These are phyloP conservation scores for Trichopoda pennipes DNA, from an alignment of 2,888 invertebrate genomes.

Conservation along the genomic window DNA sequence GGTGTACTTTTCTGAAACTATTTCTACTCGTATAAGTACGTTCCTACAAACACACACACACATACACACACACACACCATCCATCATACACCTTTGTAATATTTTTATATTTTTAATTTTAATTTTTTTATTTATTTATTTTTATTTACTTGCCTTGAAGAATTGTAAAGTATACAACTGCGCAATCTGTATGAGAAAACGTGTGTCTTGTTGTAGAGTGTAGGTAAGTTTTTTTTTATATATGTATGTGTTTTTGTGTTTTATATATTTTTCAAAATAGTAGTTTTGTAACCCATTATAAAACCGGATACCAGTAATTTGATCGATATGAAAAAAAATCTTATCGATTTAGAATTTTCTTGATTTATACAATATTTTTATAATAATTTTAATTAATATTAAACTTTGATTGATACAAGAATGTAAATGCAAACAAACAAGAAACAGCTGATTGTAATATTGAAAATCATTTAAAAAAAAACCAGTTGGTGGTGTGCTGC, in stretches of 20 bases:
- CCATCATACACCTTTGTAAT: conserved; percentile 12
- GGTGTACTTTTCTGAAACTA: not conserved
- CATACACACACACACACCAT: not conserved
- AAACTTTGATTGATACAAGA: too few relatives aligned
- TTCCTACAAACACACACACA: not conserved
- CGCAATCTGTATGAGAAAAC: conserved; percentile 55
- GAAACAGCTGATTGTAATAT: too few relatives aligned
- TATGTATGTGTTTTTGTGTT: not conserved
- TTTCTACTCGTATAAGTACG: not conserved
- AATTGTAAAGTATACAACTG: conserved; percentile 50
- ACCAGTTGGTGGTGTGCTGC: too few relatives aligned
- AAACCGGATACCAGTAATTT: conserved; percentile 21
- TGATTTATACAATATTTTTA: too few relatives aligned
- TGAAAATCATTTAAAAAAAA: too few relatives aligned
- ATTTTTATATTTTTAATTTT: conserved; percentile 20
- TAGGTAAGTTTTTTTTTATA: not conserved
- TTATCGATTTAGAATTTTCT: too few relatives aligned
- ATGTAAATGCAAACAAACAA: too few relatives aligned
- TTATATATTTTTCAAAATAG: conserved; percentile 1
- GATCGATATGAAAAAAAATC: conserved; percentile 1
- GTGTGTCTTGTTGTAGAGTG: conserved; percentile 16
- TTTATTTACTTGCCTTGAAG: conserved; percentile 41
- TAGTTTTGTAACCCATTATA: conserved; percentile 28
- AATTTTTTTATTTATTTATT: conserved; percentile 10
- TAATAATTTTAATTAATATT: too few relatives aligned